Evolutionary conservation across 2,888 invertebrate species (phyloP), one percentile per base, ranked within the genome.

Genomic region (Adineta ricciae): DNA sequence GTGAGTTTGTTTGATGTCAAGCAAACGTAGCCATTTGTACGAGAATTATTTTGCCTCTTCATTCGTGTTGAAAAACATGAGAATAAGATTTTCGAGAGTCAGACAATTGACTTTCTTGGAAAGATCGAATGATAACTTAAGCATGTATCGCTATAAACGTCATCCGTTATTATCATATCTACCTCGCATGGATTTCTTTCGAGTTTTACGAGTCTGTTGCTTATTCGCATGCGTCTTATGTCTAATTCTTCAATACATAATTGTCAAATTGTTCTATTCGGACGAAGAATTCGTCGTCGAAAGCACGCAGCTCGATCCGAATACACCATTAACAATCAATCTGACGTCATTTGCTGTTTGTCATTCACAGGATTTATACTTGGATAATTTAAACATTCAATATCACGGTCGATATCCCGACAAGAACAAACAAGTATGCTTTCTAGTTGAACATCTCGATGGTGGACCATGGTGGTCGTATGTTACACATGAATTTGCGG

Each of bases 401-500:
- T 78, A 78, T 78, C n/a, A 78, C 41, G 4, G 19, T 24, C 38
- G 3, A 41, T 78, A n/a, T 78, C 9, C 36, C 24, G 4, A 14
- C 11, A 38, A 78, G 9, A 16, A 78, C 11, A 8, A 1, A 11
- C 78, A 78, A 38, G 24, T 8, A 78, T 78, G 78, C 14, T 41
- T 78, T 78, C 38, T 78, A n/a, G 19, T 78, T 78, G 41, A 78
- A 41, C 0, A 41, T 78, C 11, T 78, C 2, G 41, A 78, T 78
- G 78, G 78, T 78, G 36, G 73, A 21, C 24, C 21, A 41, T 78
- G 73, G 73, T 78, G 78, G 78, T n/a, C 24, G 2, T 78, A 78
- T 78, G 78, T 78, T 24, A 78, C n/a, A 3, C 78, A 78, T 41
- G 78, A 78, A 78, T 78, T 78, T 78, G 78, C 78, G 24, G 78